A percentile compares a stretch with the other conserved stretches of the same genome.
These are phyloP conservation scores for Cecidostiba fungosa DNA, from an alignment of 2,888 invertebrate species.

Conservation along the genomic window DNA sequence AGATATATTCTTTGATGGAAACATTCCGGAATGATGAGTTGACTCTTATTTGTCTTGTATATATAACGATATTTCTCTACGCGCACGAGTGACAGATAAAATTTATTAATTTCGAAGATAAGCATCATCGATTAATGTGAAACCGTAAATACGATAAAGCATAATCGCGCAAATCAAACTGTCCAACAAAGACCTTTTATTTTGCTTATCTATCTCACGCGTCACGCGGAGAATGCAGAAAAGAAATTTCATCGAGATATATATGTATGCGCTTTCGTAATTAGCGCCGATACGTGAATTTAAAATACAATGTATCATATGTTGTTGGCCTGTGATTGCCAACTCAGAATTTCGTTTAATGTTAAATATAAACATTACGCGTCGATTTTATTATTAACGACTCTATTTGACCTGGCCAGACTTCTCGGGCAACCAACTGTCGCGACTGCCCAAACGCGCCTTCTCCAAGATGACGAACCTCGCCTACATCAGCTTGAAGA, in stretches of 20 bases:
- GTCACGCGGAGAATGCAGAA: not conserved
- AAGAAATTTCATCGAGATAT: not conserved
- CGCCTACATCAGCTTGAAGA: conserved; percentile 86
- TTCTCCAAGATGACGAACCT: conserved; percentile 85
- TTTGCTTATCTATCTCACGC: conserved; percentile 10
- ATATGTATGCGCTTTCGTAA: not conserved
- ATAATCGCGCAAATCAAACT: conserved; percentile 19
- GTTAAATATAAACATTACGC: too few relatives aligned
- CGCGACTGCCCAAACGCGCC: conserved; percentile 84
- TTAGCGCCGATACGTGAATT: not conserved
- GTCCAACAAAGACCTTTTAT: conserved; percentile 1
- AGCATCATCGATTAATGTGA: not conserved
- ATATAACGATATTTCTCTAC: not conserved
- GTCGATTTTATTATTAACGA: too few relatives aligned
- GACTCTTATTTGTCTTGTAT: not conserved
- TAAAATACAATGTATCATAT: not conserved
- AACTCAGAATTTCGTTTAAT: too few relatives aligned
- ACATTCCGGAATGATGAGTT: not conserved
- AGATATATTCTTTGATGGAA: not conserved
- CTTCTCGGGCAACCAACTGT: conserved; percentile 86
- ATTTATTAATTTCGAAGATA: conserved; percentile 25
- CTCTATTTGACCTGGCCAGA: conserved; percentile 74
- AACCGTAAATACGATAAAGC: conserved; percentile 26
- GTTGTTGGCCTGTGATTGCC: not conserved
- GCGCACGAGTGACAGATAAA: conserved; percentile 1